phyloP scores from a whole-genome alignment of 2,113 vertebrate species.

The Gasterosteus nipponicus region DNA sequence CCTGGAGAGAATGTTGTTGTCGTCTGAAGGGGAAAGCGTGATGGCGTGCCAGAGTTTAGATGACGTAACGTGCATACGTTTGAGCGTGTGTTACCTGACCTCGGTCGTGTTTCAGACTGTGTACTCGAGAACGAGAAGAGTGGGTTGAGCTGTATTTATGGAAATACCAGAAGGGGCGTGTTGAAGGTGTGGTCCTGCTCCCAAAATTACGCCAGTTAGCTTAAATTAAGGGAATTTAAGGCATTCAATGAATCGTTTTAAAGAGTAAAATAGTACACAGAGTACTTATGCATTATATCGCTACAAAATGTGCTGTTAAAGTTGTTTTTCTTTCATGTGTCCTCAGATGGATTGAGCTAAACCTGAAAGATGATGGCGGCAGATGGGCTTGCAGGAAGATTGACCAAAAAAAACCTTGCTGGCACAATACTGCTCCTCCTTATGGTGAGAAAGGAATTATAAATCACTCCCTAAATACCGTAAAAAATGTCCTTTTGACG shows the following conservation, averaged over 20 bases:
- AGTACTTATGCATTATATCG: neutral
- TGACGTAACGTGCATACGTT: no score
- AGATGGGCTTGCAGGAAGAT: conserved; percentile 19
- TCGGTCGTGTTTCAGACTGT: no score
- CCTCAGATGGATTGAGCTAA: conserved; percentile 57
- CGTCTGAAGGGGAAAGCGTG: no score
- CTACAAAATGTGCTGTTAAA: neutral
- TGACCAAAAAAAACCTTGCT: conserved; percentile 9
- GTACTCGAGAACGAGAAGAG: no score
- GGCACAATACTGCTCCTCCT: conserved; percentile 50
- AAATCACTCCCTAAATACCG: neutral
- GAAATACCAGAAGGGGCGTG: no score
- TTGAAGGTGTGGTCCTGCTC: no score
- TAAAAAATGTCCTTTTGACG: neutral
- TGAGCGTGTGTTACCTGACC: no score
- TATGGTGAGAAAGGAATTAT: conserved; percentile 60
- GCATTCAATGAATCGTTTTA: neutral
- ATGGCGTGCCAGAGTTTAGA: no score
- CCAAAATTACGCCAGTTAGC: no score
- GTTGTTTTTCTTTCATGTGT: conserved; percentile 22
- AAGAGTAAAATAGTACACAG: neutral
- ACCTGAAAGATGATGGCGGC: conserved; percentile 46
- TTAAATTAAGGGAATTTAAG: neutral
- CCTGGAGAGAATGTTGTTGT: no score
- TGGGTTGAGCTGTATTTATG: no score